Evolutionary conservation across 1,140 invertebrate genomes (phyloP).

Genomic region (Kradibia gibbosae): DNA sequence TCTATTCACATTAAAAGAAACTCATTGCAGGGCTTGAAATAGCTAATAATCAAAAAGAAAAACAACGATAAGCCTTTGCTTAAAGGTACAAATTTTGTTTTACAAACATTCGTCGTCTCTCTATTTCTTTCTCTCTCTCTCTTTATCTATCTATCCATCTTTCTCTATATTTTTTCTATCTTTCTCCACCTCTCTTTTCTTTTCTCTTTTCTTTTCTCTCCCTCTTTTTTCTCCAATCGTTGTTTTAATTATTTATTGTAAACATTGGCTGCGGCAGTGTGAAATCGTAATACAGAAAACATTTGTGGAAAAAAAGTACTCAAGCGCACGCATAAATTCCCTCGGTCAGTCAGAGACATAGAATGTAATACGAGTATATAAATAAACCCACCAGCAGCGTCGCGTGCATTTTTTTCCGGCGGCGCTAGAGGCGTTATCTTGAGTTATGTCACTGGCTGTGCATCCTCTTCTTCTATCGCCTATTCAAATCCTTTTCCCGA

Average conservation of each 20-base stretch:
- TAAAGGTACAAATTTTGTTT: not conserved
- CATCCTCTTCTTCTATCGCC: not conserved
- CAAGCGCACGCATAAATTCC: not conserved
- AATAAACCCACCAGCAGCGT: conserved; percentile 15
- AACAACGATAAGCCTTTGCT: not conserved
- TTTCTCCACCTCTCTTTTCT: too few relatives aligned
- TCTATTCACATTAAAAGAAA: not conserved
- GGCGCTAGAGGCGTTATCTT: conserved; percentile 1
- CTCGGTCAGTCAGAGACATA: not conserved
- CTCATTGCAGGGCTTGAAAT: not conserved
- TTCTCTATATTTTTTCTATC: too few relatives aligned
- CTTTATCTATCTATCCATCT: not conserved
- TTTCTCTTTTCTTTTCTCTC: too few relatives aligned
- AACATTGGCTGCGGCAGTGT: too few relatives aligned
- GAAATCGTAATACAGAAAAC: too few relatives aligned
- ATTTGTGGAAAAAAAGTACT: too few relatives aligned
- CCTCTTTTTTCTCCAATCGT: too few relatives aligned
- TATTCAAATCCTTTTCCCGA: not conserved
- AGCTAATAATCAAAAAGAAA: not conserved
- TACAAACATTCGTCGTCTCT: too few relatives aligned
- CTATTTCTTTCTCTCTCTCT: not conserved
- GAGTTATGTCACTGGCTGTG: conserved; percentile 3
- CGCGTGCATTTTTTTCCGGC: conserved; percentile 19
- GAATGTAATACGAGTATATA: not conserved
- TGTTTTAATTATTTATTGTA: too few relatives aligned